These are phyloP conservation scores for Lamproptera curius DNA, from an alignment of 2,888 invertebrate species.

Conservation along the genomic window DNA sequence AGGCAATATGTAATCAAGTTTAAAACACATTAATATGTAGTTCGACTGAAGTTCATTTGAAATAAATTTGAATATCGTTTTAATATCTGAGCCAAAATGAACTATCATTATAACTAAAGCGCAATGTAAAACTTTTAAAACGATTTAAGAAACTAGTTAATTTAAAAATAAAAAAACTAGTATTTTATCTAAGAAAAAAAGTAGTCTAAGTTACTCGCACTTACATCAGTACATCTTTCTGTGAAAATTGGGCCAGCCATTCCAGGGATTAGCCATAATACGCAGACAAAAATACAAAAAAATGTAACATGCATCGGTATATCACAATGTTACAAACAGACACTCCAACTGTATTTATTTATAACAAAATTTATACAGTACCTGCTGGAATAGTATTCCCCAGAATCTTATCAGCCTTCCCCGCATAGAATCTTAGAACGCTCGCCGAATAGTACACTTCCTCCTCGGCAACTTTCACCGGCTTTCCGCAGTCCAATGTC, in stretches of 20 bases:
- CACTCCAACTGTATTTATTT: too few species aligned
- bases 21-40: background rate
- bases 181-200: background rate
- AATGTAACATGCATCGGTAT: too few species aligned
- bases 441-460: constrained; percentile 82
- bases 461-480: constrained; percentile 83
- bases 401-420: constrained; percentile 94
- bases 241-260: too few species aligned
- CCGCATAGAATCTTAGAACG: constrained; percentile 90
- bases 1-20: background rate
- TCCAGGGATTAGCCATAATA: too few species aligned
- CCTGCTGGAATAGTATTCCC: constrained; percentile 85
- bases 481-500: constrained; percentile 96
- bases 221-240: too few species aligned
- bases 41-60: background rate
- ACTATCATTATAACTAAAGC: background rate
- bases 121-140: background rate
- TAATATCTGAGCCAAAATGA: background rate
- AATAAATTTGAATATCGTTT: background rate
- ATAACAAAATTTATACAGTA: too few species aligned
- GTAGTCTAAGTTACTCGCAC: too few species aligned
- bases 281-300: too few species aligned
- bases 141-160: background rate
- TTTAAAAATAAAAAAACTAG: background rate
- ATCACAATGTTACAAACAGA: too few species aligned